A percentile compares a stretch with the other conserved stretches of the same genome.
Evolutionary conservation across 2,888 invertebrate genomes (phyloP).

Genomic region (Tenthredo livida): DNA sequence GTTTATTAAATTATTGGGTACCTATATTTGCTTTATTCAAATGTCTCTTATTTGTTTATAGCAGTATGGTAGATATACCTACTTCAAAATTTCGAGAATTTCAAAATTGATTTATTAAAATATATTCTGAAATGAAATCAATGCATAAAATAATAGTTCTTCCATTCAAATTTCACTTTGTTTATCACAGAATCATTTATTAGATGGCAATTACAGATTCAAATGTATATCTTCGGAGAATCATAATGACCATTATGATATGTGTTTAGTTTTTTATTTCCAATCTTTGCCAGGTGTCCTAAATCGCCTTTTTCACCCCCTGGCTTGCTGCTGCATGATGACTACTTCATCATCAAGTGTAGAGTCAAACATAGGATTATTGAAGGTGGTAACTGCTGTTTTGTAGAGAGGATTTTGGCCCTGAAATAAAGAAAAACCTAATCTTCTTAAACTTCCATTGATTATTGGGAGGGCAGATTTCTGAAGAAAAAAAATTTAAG

Average conservation of each 20-base stretch:
- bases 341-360: background rate
- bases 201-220: background rate
- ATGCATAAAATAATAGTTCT: background rate
- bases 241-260: no score
- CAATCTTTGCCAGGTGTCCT: background rate
- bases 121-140: no score
- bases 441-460: background rate
- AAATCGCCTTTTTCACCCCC: background rate
- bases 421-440: constrained; percentile 63
- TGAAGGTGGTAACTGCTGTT: constrained; percentile 87
- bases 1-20: no score
- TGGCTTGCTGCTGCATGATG: background rate
- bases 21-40: no score
- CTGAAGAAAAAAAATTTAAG: background rate
- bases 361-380: constrained; percentile 82
- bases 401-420: constrained; percentile 92
- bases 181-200: background rate
- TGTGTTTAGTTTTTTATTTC: background rate
- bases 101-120: no score
- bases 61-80: no score
- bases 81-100: no score
- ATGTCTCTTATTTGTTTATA: no score
- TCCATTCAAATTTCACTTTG: background rate
- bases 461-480: background rate
- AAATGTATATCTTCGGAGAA: no score